These are phyloP conservation scores for Esox niger DNA, from an alignment of 2,113 vertebrate species.

Conservation along the genomic window DNA sequence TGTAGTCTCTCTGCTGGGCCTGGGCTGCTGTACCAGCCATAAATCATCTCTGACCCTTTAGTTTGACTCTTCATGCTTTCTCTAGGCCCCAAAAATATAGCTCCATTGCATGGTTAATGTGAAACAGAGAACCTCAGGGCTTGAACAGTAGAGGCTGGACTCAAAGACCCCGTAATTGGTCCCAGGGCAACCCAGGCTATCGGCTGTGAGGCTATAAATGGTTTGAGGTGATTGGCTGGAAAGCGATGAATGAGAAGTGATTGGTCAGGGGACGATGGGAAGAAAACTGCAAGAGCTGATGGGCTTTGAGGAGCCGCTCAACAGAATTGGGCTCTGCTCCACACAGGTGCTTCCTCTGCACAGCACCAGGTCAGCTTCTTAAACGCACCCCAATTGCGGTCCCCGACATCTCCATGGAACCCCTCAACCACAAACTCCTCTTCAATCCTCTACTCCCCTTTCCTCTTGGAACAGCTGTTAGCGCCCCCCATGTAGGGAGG, in stretches of 20 bases:
- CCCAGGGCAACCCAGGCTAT: conserved; percentile 37
- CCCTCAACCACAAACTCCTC: not conserved
- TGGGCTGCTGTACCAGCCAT: conserved; percentile 19
- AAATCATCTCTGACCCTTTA: conserved; percentile 26
- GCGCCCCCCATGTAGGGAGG: conserved; percentile 16
- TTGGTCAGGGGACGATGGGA: conserved; percentile 29
- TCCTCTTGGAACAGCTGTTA: conserved; percentile 9
- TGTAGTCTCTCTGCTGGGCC: not conserved
- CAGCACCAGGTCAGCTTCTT: conserved; percentile 5
- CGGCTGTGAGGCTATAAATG: conserved; percentile 16
- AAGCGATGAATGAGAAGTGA: conserved; percentile 36
- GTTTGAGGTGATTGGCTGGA: conserved; percentile 31
- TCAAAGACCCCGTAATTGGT: conserved; percentile 50
- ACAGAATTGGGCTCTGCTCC: conserved; percentile 21
- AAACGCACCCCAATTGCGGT: not conserved
- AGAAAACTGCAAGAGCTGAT: conserved; percentile 32
- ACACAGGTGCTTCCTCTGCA: conserved; percentile 31
- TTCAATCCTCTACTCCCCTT: not conserved
- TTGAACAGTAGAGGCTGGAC: conserved; percentile 27
- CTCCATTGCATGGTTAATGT: conserved; percentile 7
- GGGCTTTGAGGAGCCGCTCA: conserved; percentile 18
- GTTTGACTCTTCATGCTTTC: not conserved
- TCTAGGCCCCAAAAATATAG: conserved; percentile 17
- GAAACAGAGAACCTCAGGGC: conserved; percentile 29
- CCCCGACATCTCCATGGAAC: conserved; percentile 10